A percentile compares a stretch with the other conserved stretches of the same genome.
phyloP scores from a whole-genome alignment of 2,113 vertebrate species.

The human (Homo sapiens) region DNA sequence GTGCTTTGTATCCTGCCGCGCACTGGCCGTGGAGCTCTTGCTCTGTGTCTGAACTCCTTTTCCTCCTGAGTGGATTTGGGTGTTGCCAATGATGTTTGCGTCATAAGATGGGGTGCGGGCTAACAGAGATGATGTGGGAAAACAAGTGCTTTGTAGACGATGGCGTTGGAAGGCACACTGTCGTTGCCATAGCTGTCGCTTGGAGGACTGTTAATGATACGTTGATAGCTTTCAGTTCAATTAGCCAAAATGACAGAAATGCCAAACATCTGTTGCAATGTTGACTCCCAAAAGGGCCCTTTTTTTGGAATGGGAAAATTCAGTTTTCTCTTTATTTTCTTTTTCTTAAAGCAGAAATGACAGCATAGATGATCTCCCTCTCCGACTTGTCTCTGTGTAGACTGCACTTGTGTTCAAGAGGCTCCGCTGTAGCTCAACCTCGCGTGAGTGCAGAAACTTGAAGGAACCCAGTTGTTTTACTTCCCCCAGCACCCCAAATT shows the following conservation, averaged over 20 bases:
- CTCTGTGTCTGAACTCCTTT: background rate
- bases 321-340: background rate
- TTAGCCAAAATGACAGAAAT: background rate
- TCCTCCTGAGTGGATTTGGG: background rate
- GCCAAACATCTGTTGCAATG: background rate
- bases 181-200: rapidly evolving
- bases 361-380: too few species aligned
- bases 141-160: rapidly evolving
- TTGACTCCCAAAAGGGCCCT: background rate
- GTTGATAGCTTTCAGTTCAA: background rate
- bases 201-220: background rate
- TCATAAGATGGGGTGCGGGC: background rate
- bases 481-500: background rate
- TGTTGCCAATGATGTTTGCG: rapidly evolving
- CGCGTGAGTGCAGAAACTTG: too few species aligned
- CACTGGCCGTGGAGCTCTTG: rapidly evolving
- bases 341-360: background rate
- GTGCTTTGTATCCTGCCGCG: rapidly evolving
- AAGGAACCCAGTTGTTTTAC: too few species aligned
- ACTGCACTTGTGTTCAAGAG: rapidly evolving
- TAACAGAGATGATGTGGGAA: rapidly evolving
- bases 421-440: rapidly evolving
- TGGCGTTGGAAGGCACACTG: rapidly evolving
- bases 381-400: rapidly evolving
- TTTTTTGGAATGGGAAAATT: background rate